These are phyloP conservation scores for Drosophila hydei DNA, from an alignment of 1,140 invertebrate species.

Conservation along the genomic window DNA sequence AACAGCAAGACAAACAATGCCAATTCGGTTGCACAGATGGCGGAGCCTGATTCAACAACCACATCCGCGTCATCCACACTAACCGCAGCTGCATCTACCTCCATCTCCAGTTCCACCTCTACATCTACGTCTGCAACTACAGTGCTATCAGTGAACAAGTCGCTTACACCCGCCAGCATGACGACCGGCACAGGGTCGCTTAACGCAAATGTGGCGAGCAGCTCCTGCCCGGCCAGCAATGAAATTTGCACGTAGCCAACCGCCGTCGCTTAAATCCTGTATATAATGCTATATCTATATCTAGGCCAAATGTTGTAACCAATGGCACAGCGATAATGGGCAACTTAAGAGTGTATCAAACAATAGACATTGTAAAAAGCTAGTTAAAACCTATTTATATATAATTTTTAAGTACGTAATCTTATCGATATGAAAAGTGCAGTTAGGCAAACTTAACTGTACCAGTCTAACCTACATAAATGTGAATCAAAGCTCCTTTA, in stretches of 20 bases:
- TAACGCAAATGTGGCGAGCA: slow-evolving; percentile 67
- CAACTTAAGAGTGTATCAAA: slow-evolving; percentile 60
- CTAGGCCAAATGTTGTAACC: slow-evolving; percentile 9
- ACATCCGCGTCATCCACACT: slow-evolving; percentile 31
- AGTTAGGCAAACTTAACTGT: slow-evolving; percentile 23
- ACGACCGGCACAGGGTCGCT: slow-evolving; percentile 62
- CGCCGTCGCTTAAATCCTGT: slow-evolving; percentile 7
- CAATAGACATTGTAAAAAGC: slow-evolving; percentile 66
- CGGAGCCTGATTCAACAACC: slow-evolving; percentile 65
- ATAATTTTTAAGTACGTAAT: slow-evolving; percentile 30
- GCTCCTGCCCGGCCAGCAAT: slow-evolving; percentile 59
- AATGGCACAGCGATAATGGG: slow-evolving; percentile 33
- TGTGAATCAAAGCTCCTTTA: slow-evolving; percentile 80
- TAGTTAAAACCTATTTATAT: slow-evolving; percentile 74
- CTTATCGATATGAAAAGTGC: slow-evolving; percentile 19
- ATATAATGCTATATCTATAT: slow-evolving; percentile 34
- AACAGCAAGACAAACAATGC: slow-evolving; percentile 67
- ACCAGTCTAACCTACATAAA: slow-evolving; percentile 47
- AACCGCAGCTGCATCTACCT: slow-evolving; percentile 18
- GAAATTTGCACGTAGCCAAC: slow-evolving; percentile 78
- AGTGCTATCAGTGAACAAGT: slow-evolving; percentile 15
- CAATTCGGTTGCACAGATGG: slow-evolving; percentile 35
- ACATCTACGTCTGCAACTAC: slow-evolving; percentile 10
- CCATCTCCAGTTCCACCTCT: slow-evolving; percentile 13
- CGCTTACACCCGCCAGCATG: slow-evolving; percentile 60